Percentiles rank a stretch among this genome's conserved stretches.
Evolutionary conservation across 2,797 vertebrate species (phyloP).

Genomic region (Cossypha caffra): DNA sequence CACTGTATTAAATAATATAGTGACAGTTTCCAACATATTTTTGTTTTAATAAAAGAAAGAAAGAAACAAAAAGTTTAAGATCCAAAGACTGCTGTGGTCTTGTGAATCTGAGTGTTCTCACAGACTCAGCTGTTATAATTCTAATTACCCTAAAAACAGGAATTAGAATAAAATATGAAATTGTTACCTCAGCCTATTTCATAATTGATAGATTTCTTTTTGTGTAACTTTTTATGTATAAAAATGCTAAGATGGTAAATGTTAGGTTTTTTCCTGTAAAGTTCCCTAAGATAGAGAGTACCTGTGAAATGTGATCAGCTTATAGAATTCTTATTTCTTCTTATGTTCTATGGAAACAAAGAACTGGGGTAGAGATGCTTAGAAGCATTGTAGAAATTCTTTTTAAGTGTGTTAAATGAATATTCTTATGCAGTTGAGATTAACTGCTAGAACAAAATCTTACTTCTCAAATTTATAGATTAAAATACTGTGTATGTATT

Average conservation of each 20-base stretch:
- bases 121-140: not conserved
- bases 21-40: not conserved
- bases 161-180: not conserved
- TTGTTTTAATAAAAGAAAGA: not conserved
- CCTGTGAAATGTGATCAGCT: not conserved
- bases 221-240: not conserved
- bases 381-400: not conserved
- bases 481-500: not conserved
- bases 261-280: not conserved
- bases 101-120: not conserved
- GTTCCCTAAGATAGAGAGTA: not conserved
- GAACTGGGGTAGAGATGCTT: not conserved
- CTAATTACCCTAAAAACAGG: not conserved
- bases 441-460: not conserved
- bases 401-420: not conserved
- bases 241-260: not conserved
- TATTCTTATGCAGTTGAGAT: not conserved
- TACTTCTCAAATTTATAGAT: not conserved
- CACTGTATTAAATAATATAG: not conserved
- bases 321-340: not conserved
- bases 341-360: not conserved
- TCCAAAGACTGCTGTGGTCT: not conserved
- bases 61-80: not conserved
- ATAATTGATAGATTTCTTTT: not conserved
- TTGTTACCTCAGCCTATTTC: not conserved